Percentiles rank a stretch among this genome's conserved stretches.
Evolutionary conservation across 2,888 invertebrate species (phyloP).

Genomic region (Tipula lateralis): DNA sequence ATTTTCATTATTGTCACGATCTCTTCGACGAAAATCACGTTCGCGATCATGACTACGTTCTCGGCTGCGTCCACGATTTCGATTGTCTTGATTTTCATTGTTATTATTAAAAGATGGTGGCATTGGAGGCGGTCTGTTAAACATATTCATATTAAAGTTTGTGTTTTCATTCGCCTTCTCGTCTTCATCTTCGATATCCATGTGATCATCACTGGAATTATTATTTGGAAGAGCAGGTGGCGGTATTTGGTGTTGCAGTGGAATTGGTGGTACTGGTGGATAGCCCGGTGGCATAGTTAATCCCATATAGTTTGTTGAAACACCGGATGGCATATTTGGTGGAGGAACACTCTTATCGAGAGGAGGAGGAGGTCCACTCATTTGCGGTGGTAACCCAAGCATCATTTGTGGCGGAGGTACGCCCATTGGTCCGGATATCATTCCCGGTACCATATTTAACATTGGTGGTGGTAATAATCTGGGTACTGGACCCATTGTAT

Average conservation of each 20-base stretch:
- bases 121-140: conserved; percentile 51
- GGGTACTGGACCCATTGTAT: conserved; percentile 47
- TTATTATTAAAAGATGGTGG: conserved; percentile 36
- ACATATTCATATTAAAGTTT: conserved; percentile 42
- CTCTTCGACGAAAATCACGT: conserved; percentile 39
- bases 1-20: conserved; percentile 37
- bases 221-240: conserved; percentile 45
- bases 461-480: conserved; percentile 41
- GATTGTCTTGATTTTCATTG: conserved; percentile 35
- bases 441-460: conserved; percentile 36
- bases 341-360: conserved; percentile 41
- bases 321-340: conserved; percentile 39
- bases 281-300: conserved; percentile 34
- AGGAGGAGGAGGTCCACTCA: conserved; percentile 45
- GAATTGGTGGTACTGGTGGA: conserved; percentile 34
- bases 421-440: conserved; percentile 38
- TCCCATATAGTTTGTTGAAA: conserved; percentile 36
- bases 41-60: conserved; percentile 38
- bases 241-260: conserved; percentile 37
- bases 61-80: conserved; percentile 36
- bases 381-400: conserved; percentile 48
- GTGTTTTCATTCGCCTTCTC: conserved; percentile 40
- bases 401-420: conserved; percentile 47
- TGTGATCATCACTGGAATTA: conserved; percentile 60
- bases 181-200: conserved; percentile 73